A percentile compares a stretch with the other conserved stretches of the same genome.
These are phyloP conservation scores for Choristoneura rosaceana DNA, from an alignment of 2,888 invertebrate species.

Conservation along the genomic window DNA sequence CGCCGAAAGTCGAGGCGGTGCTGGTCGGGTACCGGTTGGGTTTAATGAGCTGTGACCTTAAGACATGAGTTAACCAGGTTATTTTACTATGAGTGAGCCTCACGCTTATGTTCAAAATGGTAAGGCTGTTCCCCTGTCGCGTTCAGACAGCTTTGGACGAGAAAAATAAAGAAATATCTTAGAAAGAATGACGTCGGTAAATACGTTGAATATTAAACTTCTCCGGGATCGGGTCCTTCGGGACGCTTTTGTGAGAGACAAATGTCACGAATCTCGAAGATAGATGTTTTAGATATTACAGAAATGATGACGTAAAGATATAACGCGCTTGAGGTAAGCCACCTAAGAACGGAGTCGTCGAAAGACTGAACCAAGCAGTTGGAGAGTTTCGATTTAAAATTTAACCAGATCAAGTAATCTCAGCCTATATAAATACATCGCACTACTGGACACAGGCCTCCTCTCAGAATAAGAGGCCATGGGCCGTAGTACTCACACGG, in stretches of 20 bases:
- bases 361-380: not conserved
- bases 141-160: slow-evolving; percentile 11
- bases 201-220: slow-evolving; percentile 37
- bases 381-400: not conserved
- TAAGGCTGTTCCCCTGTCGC: not conserved
- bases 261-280: slow-evolving; percentile 28
- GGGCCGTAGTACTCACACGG: too few species aligned
- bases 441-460: too few species aligned
- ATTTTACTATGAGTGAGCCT: too few species aligned
- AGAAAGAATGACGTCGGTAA: slow-evolving; percentile 34
- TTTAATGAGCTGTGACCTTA: too few species aligned
- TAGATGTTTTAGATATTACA: slow-evolving; percentile 22
- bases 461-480: too few species aligned
- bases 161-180: slow-evolving; percentile 24
- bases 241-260: slow-evolving; percentile 20
- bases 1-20: too few species aligned
- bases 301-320: slow-evolving; percentile 5
- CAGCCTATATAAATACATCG: not conserved
- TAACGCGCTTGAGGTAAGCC: not conserved
- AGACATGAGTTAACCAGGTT: too few species aligned
- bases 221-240: slow-evolving; percentile 10
- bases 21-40: too few species aligned
- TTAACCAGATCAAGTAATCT: not conserved
- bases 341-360: not conserved
- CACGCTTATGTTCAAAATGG: too few species aligned